These are phyloP conservation scores for Amphiprion percula DNA, from an alignment of 2,113 vertebrate genomes.

Conservation along the genomic window DNA sequence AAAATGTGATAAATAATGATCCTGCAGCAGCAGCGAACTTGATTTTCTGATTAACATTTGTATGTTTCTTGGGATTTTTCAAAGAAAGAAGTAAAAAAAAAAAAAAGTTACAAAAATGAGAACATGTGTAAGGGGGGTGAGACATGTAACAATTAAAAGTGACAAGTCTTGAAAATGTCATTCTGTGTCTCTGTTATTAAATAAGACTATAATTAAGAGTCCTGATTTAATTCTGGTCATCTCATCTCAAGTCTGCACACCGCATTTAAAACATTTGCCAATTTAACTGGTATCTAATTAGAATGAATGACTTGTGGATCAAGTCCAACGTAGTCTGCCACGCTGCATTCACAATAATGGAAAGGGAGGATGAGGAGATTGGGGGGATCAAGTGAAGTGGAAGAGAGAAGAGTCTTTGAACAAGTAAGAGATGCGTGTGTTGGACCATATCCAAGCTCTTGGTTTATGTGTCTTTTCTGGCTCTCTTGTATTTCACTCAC, in stretches of 20 bases:
- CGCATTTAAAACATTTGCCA: conserved; percentile 47
- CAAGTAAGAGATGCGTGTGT: conserved; percentile 40
- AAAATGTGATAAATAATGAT: conserved; percentile 9
- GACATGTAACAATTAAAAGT: conserved; percentile 46
- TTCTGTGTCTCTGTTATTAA: conserved; percentile 17
- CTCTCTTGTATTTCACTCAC: conserved; percentile 33
- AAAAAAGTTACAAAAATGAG: neutral
- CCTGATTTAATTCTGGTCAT: conserved; percentile 51
- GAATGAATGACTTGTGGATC: conserved; percentile 43
- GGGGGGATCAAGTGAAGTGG: conserved; percentile 38
- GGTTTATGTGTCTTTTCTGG: conserved; percentile 44
- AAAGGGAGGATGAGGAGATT: conserved; percentile 45
- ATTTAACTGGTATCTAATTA: conserved; percentile 60
- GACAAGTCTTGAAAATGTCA: conserved; percentile 48
- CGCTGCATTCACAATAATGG: conserved; percentile 47
- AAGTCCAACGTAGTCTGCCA: conserved; percentile 30
- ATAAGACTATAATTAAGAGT: conserved; percentile 45
- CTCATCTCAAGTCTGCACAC: conserved; percentile 7
- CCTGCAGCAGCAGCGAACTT: neutral
- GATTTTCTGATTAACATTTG: conserved; percentile 9
- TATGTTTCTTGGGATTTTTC: conserved; percentile 2
- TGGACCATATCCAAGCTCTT: conserved; percentile 58
- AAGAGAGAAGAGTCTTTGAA: conserved; percentile 42
- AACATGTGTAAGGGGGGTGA: neutral
- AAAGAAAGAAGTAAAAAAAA: neutral